These are phyloP conservation scores for Pagrus major DNA, from an alignment of 2,113 vertebrate genomes.

Conservation along the genomic window DNA sequence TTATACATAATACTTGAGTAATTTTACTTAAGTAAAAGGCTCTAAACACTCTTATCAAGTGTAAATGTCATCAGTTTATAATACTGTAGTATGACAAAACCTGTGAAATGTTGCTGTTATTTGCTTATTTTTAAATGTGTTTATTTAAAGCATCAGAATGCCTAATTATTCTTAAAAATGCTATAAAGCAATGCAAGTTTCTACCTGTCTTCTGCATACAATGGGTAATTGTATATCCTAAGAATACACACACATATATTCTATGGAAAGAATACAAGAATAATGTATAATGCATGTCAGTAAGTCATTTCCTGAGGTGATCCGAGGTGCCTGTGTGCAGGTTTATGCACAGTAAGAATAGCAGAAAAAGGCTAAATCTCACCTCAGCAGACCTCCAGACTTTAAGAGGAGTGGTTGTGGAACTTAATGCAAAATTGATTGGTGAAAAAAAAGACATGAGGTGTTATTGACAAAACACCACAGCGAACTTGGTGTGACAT, in stretches of 20 bases:
- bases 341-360: not conserved
- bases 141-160: not conserved
- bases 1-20: not conserved
- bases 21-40: too few species aligned
- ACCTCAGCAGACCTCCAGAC: not conserved
- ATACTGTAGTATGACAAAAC: too few species aligned
- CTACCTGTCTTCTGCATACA: not conserved
- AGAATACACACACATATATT: not conserved
- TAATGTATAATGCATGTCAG: not conserved
- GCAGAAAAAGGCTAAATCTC: not conserved
- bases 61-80: too few species aligned
- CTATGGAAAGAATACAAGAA: not conserved
- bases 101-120: not conserved
- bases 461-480: slow-evolving; percentile 27
- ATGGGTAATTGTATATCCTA: not conserved
- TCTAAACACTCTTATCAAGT: too few species aligned
- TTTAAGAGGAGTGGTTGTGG: not conserved
- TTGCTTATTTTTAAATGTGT: too few species aligned
- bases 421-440: slow-evolving; percentile 25
- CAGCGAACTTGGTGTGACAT: slow-evolving; percentile 28
- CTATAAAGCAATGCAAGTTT: not conserved
- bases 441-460: not conserved
- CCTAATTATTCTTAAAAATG: not conserved
- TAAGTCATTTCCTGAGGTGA: not conserved
- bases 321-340: not conserved